Conservation (phyloP, 2,797 vertebrate genomes). For the Pantherophis alleghaniensis region DNA sequence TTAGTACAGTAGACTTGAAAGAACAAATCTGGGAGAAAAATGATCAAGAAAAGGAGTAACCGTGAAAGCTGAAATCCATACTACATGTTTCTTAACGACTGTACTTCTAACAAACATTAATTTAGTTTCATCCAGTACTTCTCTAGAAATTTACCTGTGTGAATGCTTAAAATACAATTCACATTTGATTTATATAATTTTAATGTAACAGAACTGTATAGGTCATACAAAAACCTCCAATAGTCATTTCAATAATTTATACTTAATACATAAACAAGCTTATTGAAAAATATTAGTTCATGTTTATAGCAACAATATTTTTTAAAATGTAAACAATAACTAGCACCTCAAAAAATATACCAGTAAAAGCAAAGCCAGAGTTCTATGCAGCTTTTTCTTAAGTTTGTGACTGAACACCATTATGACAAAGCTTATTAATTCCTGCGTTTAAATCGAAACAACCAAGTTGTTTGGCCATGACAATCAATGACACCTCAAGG, state of each 20-base stretch:
- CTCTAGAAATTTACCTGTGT: not conserved
- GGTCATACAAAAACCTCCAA: constrained; percentile 20
- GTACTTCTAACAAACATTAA: constrained; percentile 44
- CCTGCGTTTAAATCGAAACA: constrained; percentile 57
- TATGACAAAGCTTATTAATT: constrained; percentile 52
- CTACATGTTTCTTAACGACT: constrained; percentile 49
- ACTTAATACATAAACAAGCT: constrained; percentile 2
- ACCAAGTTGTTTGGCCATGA: constrained; percentile 42
- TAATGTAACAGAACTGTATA: constrained; percentile 24
- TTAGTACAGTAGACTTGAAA: constrained; percentile 46
- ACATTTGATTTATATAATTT: constrained; percentile 29
- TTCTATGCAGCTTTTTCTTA: constrained; percentile 26
- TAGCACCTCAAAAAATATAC: constrained; percentile 7
- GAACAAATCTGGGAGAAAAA: constrained; percentile 36
- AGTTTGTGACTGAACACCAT: constrained; percentile 43
- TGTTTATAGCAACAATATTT: not conserved
- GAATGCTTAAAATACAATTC: constrained; percentile 44
- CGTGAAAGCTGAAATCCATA: constrained; percentile 41
- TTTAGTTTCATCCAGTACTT: constrained; percentile 37
- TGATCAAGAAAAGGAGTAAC: constrained; percentile 52
- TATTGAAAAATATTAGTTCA: not conserved
- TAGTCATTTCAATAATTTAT: constrained; percentile 30
- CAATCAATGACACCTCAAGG: constrained; percentile 45
- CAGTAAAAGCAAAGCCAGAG: constrained; percentile 13
- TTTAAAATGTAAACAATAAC: not conserved